Conservation (phyloP, 2,888 invertebrate species). For the Eristalis pertinax region DNA sequence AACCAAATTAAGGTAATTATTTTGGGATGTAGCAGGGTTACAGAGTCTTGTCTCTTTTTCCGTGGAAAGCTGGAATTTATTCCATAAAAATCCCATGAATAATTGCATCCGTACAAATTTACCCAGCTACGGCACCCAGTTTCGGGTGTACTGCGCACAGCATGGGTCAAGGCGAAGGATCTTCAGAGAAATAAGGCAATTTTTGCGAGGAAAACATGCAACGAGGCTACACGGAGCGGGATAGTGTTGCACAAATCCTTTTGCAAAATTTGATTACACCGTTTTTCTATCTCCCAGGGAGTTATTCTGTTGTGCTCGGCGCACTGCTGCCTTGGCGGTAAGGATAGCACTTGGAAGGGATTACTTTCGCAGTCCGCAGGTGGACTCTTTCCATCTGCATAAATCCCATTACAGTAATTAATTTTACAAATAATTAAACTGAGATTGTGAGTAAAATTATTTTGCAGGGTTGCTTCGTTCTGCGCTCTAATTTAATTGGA, state of each 20-base stretch:
- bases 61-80: conserved; percentile 14
- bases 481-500: conserved; percentile 11
- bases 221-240: not conserved
- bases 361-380: conserved; percentile 34
- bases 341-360: conserved; percentile 5
- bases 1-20: conserved; percentile 58
- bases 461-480: not conserved
- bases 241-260: conserved; percentile 58
- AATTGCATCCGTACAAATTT: conserved; percentile 6
- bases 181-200: conserved; percentile 2
- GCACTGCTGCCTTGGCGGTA: not conserved
- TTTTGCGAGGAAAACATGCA: not conserved
- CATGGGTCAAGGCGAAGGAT: not conserved
- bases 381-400: not conserved
- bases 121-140: not conserved
- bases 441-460: conserved; percentile 40
- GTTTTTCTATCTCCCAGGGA: conserved; percentile 29
- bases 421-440: conserved; percentile 57
- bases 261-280: conserved; percentile 61
- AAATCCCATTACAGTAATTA: conserved; percentile 60
- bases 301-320: not conserved
- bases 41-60: not conserved
- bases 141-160: conserved; percentile 6
- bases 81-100: conserved; percentile 30
- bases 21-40: conserved; percentile 18